Evolutionary conservation across 1,140 invertebrate genomes (phyloP), one percentile per base, ranked within the genome.

Genomic region (Drosophila lini): DNA sequence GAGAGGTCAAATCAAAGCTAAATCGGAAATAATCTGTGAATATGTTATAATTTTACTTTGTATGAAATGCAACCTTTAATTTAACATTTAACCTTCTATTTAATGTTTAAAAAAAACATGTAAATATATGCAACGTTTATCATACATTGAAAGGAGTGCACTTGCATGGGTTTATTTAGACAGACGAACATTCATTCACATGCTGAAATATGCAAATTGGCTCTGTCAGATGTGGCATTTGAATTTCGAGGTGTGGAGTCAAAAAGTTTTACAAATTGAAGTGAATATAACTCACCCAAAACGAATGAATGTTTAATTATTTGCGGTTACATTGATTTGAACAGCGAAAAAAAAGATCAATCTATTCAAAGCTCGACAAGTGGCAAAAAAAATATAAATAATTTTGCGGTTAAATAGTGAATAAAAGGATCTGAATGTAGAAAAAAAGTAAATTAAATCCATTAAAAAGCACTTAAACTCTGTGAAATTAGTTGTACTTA

Each of bases 161-260:
- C 61, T 67, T 19, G 28, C 60, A 28, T 40, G n/a, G 36, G 45
- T 68, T 68, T 68, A 52, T 52, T 67, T 67, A 22, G 58, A 38
- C 25, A 38, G 32, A 32, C 42, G 28, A 16, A 19, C 25, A 28
- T 28, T 28, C 28, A 16, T 15, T 9, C 28, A 42, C 19, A 31
- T 71, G 31, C 31, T 70, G 53, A 59, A 59, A 71, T 71, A 71
- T 71, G 69, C 67, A 71, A 71, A 71, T 71, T 71, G 65, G 36
- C 34, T 47, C 36, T 71, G 69, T 50, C 68, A 59, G 52, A 71
- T 71, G 69, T 42, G 32, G 42, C 42, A 40, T 57, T 71, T 48
- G 50, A 47, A 57, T 70, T 58, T 48, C 45, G 50, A 47, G 48
- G 65, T 58, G 68, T 59, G 68, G 52, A 71, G 68, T 47, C 68